These are phyloP conservation scores for Oopsacas minuta DNA, from an alignment of 37 sponge, comb jelly and placozoan species.

Conservation along the genomic window DNA sequence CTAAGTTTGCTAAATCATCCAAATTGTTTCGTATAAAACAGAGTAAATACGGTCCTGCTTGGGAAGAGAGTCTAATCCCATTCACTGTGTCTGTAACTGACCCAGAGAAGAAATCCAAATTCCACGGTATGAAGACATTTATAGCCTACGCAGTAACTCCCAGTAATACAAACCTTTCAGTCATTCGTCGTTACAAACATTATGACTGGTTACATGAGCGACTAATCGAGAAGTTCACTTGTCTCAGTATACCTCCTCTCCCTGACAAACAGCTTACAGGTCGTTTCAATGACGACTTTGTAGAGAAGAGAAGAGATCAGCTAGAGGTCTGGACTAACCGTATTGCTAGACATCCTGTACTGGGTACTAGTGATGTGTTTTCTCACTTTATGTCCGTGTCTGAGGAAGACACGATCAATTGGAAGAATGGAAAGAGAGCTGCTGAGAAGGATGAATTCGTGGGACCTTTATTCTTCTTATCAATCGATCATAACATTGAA, in stretches of 20 bases:
- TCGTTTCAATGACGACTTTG: slow-evolving; percentile 76
- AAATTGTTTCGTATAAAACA: slow-evolving; percentile 41
- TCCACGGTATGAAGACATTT: slow-evolving; percentile 80
- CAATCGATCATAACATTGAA: slow-evolving; percentile 35
- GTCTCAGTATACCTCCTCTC: slow-evolving; percentile 70
- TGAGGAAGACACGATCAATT: slow-evolving; percentile 36
- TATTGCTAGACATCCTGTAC: slow-evolving; percentile 83
- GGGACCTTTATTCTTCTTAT: slow-evolving; percentile 43
- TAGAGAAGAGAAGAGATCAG: slow-evolving; percentile 75
- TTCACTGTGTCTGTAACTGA: slow-evolving; percentile 44
- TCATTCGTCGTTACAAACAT: slow-evolving; percentile 73
- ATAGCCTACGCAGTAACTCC: slow-evolving; percentile 64
- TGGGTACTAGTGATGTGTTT: slow-evolving; percentile 59
- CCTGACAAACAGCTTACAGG: slow-evolving; percentile 80
- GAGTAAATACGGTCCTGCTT: slow-evolving; percentile 34
- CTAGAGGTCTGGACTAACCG: slow-evolving; percentile 86
- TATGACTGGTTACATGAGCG: slow-evolving; percentile 90
- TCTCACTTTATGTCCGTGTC: slow-evolving; percentile 48
- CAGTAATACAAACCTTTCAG: slow-evolving; percentile 26
- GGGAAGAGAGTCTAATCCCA: slow-evolving; percentile 48
- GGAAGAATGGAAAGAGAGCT: slow-evolving; percentile 89
- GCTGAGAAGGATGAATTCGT: slow-evolving; percentile 81
- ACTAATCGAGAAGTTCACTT: slow-evolving; percentile 68
- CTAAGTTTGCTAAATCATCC: background rate
- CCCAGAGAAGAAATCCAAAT: slow-evolving; percentile 83